Evolutionary conservation across 2,113 vertebrate species (phyloP).

Genomic region (Climacteris rufus): DNA sequence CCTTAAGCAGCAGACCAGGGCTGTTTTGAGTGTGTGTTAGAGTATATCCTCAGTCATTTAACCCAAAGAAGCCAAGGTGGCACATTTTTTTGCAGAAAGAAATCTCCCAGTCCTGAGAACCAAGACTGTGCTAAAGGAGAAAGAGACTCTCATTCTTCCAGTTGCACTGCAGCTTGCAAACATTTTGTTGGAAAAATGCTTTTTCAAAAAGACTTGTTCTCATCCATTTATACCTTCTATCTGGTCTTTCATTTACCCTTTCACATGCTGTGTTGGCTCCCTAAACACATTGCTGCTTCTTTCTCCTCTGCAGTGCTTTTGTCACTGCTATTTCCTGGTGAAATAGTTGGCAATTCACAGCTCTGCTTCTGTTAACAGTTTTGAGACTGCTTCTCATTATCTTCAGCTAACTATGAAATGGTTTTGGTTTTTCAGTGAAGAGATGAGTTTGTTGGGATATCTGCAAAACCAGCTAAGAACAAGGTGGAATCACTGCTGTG

Average conservation of each 20-base stretch:
- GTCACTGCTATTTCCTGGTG: background rate
- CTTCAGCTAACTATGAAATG: background rate
- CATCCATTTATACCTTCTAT: background rate
- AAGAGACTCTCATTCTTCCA: background rate
- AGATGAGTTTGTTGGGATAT: background rate
- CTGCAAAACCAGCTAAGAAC: background rate
- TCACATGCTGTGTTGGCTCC: background rate
- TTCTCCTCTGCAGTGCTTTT: background rate
- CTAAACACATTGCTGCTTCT: background rate
- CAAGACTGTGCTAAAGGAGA: background rate
- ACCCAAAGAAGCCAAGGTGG: background rate
- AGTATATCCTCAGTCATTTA: background rate
- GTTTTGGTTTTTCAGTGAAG: background rate
- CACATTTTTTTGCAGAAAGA: background rate
- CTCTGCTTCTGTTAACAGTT: background rate
- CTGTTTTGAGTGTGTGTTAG: background rate
- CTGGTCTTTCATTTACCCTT: background rate
- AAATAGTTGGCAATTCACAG: background rate
- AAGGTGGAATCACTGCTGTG: background rate
- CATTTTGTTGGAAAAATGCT: background rate
- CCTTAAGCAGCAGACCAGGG: background rate
- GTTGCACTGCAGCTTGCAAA: background rate
- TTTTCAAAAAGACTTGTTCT: background rate
- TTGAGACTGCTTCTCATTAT: background rate
- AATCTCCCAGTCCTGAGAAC: background rate